Evolutionary conservation across 2,888 invertebrate species (phyloP).

Genomic region (Troides helena): DNA sequence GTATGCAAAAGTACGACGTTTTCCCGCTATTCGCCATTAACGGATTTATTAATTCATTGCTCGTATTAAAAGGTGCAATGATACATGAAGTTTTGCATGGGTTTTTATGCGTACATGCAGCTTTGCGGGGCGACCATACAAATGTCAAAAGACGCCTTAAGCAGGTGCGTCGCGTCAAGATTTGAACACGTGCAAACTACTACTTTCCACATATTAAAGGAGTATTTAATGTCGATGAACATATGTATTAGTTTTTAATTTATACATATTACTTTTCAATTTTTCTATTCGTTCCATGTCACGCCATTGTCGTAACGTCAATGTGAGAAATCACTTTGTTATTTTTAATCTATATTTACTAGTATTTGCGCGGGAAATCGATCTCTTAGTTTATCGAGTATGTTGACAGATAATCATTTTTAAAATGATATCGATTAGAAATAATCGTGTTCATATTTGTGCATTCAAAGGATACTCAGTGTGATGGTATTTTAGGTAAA

Average conservation of each 20-base stretch:
- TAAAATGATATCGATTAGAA: too few relatives aligned
- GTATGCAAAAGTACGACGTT: neutral
- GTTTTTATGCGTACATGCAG: conserved; percentile 9
- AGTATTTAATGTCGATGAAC: conserved; percentile 11
- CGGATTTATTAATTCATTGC: neutral
- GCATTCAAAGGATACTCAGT: too few relatives aligned
- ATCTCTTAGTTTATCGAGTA: too few relatives aligned
- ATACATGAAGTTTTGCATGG: conserved; percentile 11
- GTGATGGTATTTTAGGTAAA: too few relatives aligned
- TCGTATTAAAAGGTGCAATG: conserved; percentile 12
- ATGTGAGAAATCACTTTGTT: conserved; percentile 10
- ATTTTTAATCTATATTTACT: conserved; percentile 17
- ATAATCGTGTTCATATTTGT: too few relatives aligned
- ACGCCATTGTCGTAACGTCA: conserved; percentile 13
- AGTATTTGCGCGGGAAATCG: too few relatives aligned
- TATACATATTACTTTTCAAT: too few relatives aligned
- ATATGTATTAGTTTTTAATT: conserved; percentile 30
- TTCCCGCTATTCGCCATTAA: neutral
- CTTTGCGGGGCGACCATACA: conserved; percentile 18
- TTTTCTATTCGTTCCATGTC: conserved; percentile 25
- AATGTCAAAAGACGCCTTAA: conserved; percentile 2
- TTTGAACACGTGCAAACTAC: conserved; percentile 16
- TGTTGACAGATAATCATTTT: too few relatives aligned
- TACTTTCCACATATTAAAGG: conserved; percentile 13
- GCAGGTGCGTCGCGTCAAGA: conserved; percentile 18